A percentile compares a stretch with the other conserved stretches of the same genome.
phyloP scores from a whole-genome alignment of 2,797 vertebrate species.

The Cynopterus sphinx region DNA sequence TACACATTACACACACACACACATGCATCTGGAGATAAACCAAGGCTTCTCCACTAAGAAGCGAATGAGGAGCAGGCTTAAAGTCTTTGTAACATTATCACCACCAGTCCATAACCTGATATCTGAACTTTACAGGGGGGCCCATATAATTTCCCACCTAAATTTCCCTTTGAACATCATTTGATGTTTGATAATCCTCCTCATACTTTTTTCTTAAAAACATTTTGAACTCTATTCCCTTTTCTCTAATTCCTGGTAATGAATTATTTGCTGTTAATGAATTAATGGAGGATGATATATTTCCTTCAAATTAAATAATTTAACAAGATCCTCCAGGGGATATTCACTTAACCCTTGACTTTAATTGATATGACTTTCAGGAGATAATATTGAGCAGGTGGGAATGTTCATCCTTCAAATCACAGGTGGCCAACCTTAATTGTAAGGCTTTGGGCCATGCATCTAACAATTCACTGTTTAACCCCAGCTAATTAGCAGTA shows the following conservation, averaged over 20 bases:
- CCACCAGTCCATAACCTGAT: neutral
- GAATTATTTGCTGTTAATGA: neutral
- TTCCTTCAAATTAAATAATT: constrained; percentile 39
- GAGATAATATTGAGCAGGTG: neutral
- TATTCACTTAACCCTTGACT: constrained; percentile 16
- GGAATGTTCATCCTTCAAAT: constrained; percentile 13
- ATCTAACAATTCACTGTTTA: neutral
- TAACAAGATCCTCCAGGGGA: neutral
- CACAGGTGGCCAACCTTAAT: neutral
- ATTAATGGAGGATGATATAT: neutral
- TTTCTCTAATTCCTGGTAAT: neutral
- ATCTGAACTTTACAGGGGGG: neutral
- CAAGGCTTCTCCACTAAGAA: neutral
- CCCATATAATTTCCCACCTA: neutral
- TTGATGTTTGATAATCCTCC: neutral
- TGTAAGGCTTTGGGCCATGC: neutral
- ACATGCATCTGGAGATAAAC: neutral
- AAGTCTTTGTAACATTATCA: too few species aligned
- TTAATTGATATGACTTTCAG: neutral
- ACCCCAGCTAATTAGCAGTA: neutral
- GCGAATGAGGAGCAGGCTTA: neutral
- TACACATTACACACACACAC: neutral
- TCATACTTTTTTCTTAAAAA: neutral
- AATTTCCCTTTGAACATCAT: neutral
- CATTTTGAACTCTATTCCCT: neutral